Evolutionary conservation across 2,888 invertebrate species (phyloP), one percentile per base, ranked within the genome.

Genomic region (Drosophila picticornis): DNA sequence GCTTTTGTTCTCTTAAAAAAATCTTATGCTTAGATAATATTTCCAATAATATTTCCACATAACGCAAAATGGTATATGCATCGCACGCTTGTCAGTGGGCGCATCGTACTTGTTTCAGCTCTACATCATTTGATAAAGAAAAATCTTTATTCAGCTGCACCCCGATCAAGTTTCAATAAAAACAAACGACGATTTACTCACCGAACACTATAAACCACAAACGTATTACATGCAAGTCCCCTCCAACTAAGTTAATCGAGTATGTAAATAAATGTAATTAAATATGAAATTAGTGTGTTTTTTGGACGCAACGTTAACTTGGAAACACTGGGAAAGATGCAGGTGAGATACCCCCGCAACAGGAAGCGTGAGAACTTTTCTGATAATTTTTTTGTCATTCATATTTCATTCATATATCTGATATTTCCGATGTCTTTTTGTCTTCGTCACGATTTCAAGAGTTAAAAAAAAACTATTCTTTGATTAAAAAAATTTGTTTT

Each of bases 61-160:
- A 55, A 61, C 16, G 34, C 19, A 36, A 25, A 27, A 36, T 55
- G 2, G 11, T 19, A 11, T 19, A 34, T 53, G 16, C 5, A 34
- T 19, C 50, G 36, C 77, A 66, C 66, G 64, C 80, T 78, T 69
- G 75, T 79, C 65, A 56, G 56, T 34, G 43, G 27, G 65, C 75
- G 66, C 62, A 56, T n/a, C 43, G 11, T 11, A 13, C 36, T 48
- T 25, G 66, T 36, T 66, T 63, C 31, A 63, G 60, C 70, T 22
- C 22, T 60, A 43, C 7, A 13, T n/a, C 13, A 6, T 34, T 7
- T 11, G 6, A 58, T 27, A n/a, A 22, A 13, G 3, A 6, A 1
- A 1, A 11, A 32, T 13, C 13, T 6, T 27, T 52, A 19, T 1
- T 4, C 38, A 70, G 75, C 50, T 61, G 40, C 50, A 50, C 38